Evolutionary conservation across 2,113 vertebrate species (phyloP).

Genomic region (Pseudois nayaur): DNA sequence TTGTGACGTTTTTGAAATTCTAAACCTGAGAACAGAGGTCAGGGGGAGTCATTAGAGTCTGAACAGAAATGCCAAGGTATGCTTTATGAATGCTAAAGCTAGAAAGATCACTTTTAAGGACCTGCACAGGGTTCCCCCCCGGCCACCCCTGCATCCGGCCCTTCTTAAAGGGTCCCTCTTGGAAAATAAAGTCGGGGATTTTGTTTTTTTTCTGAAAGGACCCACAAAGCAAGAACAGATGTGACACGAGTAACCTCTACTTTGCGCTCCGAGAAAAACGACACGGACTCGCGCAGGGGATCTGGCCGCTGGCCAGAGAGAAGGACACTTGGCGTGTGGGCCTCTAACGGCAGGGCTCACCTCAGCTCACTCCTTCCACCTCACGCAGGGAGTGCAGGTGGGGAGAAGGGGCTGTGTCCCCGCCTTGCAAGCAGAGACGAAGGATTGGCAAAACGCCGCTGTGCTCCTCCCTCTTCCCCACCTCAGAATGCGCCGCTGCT

Average conservation of each 20-base stretch:
- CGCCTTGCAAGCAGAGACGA: not conserved
- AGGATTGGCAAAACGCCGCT: not conserved
- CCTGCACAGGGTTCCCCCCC: not conserved
- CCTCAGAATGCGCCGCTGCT: not conserved
- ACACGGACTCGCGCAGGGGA: conserved; percentile 15
- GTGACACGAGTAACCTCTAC: conserved; percentile 69
- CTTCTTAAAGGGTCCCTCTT: conserved; percentile 63
- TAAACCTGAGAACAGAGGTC: conserved; percentile 36
- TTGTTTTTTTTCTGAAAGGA: conserved; percentile 47
- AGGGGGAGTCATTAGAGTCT: not conserved
- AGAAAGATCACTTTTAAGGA: conserved; percentile 38
- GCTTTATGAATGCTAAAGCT: conserved; percentile 45
- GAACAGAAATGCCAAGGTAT: conserved; percentile 40
- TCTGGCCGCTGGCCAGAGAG: conserved; percentile 61
- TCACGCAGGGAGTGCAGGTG: not conserved
- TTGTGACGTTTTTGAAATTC: conserved; percentile 65
- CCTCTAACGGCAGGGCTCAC: conserved; percentile 45
- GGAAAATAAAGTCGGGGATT: conserved; percentile 69
- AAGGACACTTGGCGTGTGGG: conserved; percentile 61
- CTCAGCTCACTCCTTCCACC: conserved; percentile 25
- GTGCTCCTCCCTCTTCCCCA: not conserved
- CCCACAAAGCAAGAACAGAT: conserved; percentile 73
- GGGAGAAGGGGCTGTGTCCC: not conserved
- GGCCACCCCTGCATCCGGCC: conserved; percentile 57
- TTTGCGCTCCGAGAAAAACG: conserved; percentile 69